Evolutionary conservation across 37 sponge, comb jelly and placozoan species (phyloP).

Genomic region (Spongilla lacustris): DNA sequence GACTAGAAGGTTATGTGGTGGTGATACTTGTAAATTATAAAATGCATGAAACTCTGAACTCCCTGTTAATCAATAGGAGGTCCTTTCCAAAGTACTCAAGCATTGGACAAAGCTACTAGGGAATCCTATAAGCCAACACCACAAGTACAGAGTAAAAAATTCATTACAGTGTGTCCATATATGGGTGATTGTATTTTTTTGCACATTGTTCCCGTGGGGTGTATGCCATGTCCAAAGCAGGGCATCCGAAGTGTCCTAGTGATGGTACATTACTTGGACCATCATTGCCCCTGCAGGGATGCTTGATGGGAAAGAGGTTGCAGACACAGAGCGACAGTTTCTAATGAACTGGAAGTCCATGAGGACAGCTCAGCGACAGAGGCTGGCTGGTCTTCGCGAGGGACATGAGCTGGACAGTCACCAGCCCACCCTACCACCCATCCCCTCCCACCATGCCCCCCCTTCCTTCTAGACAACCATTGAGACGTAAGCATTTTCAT

Average conservation of each 20-base stretch:
- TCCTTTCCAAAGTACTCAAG: constrained; percentile 47
- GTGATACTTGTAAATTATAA: too few relatives aligned
- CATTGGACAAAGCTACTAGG: constrained; percentile 49
- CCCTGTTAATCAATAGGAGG: too few relatives aligned
- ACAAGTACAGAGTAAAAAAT: constrained; percentile 88
- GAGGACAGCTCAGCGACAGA: constrained; percentile 45
- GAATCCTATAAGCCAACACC: constrained; percentile 74
- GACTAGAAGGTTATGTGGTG: too few relatives aligned
- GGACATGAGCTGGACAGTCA: neutral
- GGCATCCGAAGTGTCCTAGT: too few relatives aligned
- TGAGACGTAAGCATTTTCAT: constrained; percentile 9
- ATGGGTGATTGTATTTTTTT: constrained; percentile 40
- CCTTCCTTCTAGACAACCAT: constrained; percentile 66
- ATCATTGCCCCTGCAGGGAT: too few relatives aligned
- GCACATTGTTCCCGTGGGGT: too few relatives aligned
- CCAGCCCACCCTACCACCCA: neutral
- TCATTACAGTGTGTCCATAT: constrained; percentile 73
- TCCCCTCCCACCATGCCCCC: constrained; percentile 76
- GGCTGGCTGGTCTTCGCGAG: neutral
- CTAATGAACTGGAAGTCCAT: constrained; percentile 90
- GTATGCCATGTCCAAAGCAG: too few relatives aligned
- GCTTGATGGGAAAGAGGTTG: constrained; percentile 88
- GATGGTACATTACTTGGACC: too few relatives aligned
- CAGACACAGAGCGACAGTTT: constrained; percentile 82
- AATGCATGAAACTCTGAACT: too few relatives aligned